Evolutionary conservation across 64 coral and sea anemone genomes (phyloP), one percentile per base, ranked within the genome.

Genomic region (Pocillopora damicornis): DNA sequence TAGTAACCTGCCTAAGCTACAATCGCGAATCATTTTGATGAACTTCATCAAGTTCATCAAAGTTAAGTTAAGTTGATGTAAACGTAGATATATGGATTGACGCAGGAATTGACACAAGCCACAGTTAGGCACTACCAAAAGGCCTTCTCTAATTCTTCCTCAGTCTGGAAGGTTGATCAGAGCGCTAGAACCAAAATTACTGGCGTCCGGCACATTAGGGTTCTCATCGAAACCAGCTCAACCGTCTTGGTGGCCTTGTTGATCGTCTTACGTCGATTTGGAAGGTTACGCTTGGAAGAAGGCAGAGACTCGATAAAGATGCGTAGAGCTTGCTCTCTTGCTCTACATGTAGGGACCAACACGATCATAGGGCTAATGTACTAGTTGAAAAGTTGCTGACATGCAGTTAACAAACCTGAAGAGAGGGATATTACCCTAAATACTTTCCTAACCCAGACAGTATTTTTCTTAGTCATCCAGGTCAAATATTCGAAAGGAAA

Each of bases 1-100:
- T 11, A 2, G 42, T 51, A 10, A 71, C 10, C 67, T 8, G 18
- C 67, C 67, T 5, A 20, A 9, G 25, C 11, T 1, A 71, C 20
- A 6, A 5, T 23, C 25, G 20, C 1, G n/a, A 11, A 23, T 71
- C 25, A 25, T 14, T 9, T 51, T 37, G 14, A 79, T 60, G 0
- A 79, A 60, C 56, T 79, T 79, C 60, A 18, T 25, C 15, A 79
- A n/a, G 30, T 57, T 1, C 77, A 51, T 3, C 77, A 51, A 79
- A 79, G 60, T 13, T 79, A n/a, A 1, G 20, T 9, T 18, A 79
- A 60, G 30, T 30, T 30, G 56, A 60, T 79, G 77, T 58, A 60
- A 57, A 59, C 59, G 77, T 79, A 79, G 58, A 79, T 60, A n/a
- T 60, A 79, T 51, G 77, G 77, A 23, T 79, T 79, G 56, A 79